Evolutionary conservation across 1,140 invertebrate species (phyloP), one percentile per base, ranked within the genome.

Genomic region (Liolophura sinensis): DNA sequence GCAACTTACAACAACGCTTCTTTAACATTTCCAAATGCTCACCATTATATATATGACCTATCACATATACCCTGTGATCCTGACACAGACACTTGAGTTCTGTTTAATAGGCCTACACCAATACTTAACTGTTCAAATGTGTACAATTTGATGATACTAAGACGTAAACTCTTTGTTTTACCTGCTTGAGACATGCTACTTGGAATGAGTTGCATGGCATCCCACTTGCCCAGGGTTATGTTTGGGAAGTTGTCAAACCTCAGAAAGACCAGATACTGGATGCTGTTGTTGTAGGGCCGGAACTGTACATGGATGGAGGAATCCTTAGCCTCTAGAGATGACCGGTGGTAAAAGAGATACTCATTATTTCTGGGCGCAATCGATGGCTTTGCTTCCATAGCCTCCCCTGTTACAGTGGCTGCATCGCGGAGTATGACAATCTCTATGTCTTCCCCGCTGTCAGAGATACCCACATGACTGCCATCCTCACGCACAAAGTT

Each of bases 181-280:
- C 60, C 55, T 18, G 57, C 56, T 51, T 16, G 12, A 16, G 31
- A n/a, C 31, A 60, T 54, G 54, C 61, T 59, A 14, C 56, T 18
- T 18, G 66, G 67, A 18, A 73, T 47, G 15, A 64, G 58, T 18
- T 70, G 69, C 31, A 71, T 57, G 59, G 56, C 60, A 46, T 71
- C 70, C 66, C 72, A 73, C 6, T 60, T 47, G 6, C 40, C 54
- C 22, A 52, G 58, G 1, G 65, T 60, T 48, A 72, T 68, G 52
- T 73, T 67, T 14, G 75, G 74, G 15, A 67, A 62, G 0, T 62
- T 50, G 3, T 67, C 62, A 49, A 68, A 65, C 27, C 66, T 69
- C 11, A 75, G 55, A 6, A 80, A 60, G 7, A 76, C 70, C 22
- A 77, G 66, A 48, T 77, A 67, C 57, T 80, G 76, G n/a, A 62